Evolutionary conservation across 1,140 invertebrate genomes (phyloP), one percentile per base, ranked within the genome.

Genomic region (Aphelenchoides besseyi): DNA sequence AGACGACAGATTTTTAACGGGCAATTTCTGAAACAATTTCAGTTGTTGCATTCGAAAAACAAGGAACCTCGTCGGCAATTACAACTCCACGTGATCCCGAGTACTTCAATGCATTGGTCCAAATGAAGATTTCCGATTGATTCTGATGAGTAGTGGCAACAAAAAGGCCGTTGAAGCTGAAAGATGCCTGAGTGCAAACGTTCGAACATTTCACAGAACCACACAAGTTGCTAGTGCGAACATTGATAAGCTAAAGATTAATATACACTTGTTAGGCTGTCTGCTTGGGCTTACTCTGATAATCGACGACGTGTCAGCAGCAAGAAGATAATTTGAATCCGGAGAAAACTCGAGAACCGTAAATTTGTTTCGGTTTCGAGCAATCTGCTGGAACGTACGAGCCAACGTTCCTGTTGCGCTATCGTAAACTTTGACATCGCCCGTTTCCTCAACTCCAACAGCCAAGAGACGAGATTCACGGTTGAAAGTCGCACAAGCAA

Each of bases 81-180:
- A 48, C 41, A 23, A 16, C 12, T 12, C 41, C 41, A 23, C 41
- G 41, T 23, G 41, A 16, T 12, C 41, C 41, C 18, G 55, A 5
- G 18, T 8, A 59, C 18, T 59, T 59, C 16, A 35, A 32, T 8
- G 16, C 0, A 53, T 66, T 66, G n/a, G 63, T 66, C 63, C 63
- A 66, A 23, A 66, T 32, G 3, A 66, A 66, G 16, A 66, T 36
- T 53, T 66, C 63, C 36, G 32, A 37, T 53, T 66, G 63, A 28
- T 37, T 32, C 36, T 53, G 16, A 37, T 66, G 30, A 32, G 28
- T 33, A 1, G 63, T 66, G 0, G 63, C 36, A 2, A 66, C 63
- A 53, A n/a, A 66, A 2, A 33, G 63, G 1, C 32, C 63, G 8
- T 66, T 37, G 16, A n/a, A 16, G 32, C 63, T 66, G 32, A 66